Base-by-base conservation (phyloP, 2,797 vertebrate species). In the Dermochelys coriacea region DNA sequence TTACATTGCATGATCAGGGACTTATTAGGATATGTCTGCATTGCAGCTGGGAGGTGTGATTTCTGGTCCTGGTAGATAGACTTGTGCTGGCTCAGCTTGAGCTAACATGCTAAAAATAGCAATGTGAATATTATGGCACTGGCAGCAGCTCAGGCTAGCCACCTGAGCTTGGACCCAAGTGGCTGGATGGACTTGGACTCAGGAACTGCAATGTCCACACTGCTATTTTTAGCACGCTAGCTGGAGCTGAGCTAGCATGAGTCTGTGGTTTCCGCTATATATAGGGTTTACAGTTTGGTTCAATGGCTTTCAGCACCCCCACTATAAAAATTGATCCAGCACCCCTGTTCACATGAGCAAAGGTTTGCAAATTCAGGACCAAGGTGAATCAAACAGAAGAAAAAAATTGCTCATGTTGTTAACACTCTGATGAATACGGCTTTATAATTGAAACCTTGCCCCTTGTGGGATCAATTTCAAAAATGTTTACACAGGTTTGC, bases 401-500 rank as follows among this genome's bases (percentile, higher is more conserved):
- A 96, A 95, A 96, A 94, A 79, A 78, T 90, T 37, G 82, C 49
- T 90, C 61, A 25, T 19, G 93, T 95, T 51, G 93, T 84, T 95
- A 92, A 85, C 90, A 94, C 29, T 87, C 84, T 95, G 85, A 95
- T 94, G 85, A 96, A 97, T 97, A 45, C 86, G 95, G 84, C 64
- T 84, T 96, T 97, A 59, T 88, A 92, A 93, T 89, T 91, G 82
- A 95, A 97, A 87, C 49, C 50, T 82, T 61, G 80, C 93, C 52
- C 94, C 89, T 91, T 68, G 81, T 92, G 93, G 87, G 95, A 93
- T 57, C 41, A 52, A 84, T 96, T 97, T 95, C 88, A 96, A 97
- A 96, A 94, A 97, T 93, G 94, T 96, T 97, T 97, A 93, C 84
- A 94, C 91, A 95, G 91, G 80, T 90, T 95, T 95, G 51, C 84